Base-by-base conservation (phyloP, 2,888 invertebrate genomes). In the Cheiracanthium punctorium region DNA sequence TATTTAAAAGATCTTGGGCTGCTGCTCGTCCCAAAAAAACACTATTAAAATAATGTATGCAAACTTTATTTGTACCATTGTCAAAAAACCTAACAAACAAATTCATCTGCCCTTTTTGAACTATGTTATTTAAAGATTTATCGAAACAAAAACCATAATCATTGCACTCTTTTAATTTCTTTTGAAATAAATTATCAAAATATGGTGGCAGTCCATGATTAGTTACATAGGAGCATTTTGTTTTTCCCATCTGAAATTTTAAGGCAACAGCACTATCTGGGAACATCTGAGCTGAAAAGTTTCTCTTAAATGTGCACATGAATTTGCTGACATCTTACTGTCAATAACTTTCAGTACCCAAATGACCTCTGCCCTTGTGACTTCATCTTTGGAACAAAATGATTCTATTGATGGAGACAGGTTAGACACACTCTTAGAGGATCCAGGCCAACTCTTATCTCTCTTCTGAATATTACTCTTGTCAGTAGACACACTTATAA, bases 201-300 rank as follows among this genome's bases (percentile, higher is more conserved):
- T 58, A 58, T 58, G 58, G 58, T 58, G 58, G 8, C 58, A 58
- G 58, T 58, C 58, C 58, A 58, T 58, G 58, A 58, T 58, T 58
- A 58, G 58, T 58, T 10, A 58, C 17, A 17, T 58, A 58, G 17
- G 58, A 58, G 17, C 24, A 58, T 58, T 58, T 58, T 58, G 58
- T 58, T 58, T 58, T 58, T 58, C 58, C 58, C 58, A 58, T 58
- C 58, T 17, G 58, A 58, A 58, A 58, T 58, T 58, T 58, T 58
- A 17, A 58, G 58, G 58, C 58, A 17, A 58, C 58, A 24, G 58
- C 58, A 58, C 8, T 58, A 58, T 58, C 58, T 17, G 58, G 24
- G 17, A 58, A 24, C 58, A 58, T 58, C 17, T n/a, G n/a, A 58
- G 58, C 58, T 58, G 58, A 58, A 58, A 58, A 58, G 58, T 58